Percentiles rank a stretch among this genome's conserved stretches.
These are phyloP conservation scores for Elgaria multicarinata DNA, from an alignment of 2,113 vertebrate genomes.

Conservation along the genomic window DNA sequence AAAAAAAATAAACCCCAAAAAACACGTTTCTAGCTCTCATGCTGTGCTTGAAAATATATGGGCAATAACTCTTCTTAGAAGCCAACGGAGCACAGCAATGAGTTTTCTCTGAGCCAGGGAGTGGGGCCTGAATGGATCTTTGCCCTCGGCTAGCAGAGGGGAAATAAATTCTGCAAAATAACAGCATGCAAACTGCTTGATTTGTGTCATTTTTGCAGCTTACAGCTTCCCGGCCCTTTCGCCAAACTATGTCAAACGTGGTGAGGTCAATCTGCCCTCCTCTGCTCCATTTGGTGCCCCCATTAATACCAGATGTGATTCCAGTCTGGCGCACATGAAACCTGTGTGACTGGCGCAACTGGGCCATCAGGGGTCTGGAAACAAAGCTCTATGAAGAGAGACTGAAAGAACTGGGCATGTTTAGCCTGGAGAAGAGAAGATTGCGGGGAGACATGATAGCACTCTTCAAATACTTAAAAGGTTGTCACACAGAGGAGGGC, in stretches of 20 bases:
- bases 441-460: too few species aligned
- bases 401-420: too few species aligned
- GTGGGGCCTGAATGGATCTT: not conserved
- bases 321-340: not conserved
- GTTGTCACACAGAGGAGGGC: too few species aligned
- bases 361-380: too few species aligned
- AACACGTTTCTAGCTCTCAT: not conserved
- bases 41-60: not conserved
- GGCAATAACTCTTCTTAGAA: not conserved
- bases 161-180: not conserved
- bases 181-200: not conserved
- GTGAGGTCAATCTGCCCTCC: not conserved
- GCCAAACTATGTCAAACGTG: not conserved
- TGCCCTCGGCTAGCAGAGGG: not conserved
- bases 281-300: not conserved
- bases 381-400: too few species aligned
- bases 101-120: not conserved
- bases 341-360: constrained; percentile 12
- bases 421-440: too few species aligned
- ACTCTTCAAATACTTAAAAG: too few species aligned
- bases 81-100: not conserved
- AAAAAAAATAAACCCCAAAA: not conserved
- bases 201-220: not conserved
- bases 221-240: not conserved
- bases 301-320: not conserved